Conservation (phyloP, 2,113 vertebrate species). For the Thryonomys swinderianus region DNA sequence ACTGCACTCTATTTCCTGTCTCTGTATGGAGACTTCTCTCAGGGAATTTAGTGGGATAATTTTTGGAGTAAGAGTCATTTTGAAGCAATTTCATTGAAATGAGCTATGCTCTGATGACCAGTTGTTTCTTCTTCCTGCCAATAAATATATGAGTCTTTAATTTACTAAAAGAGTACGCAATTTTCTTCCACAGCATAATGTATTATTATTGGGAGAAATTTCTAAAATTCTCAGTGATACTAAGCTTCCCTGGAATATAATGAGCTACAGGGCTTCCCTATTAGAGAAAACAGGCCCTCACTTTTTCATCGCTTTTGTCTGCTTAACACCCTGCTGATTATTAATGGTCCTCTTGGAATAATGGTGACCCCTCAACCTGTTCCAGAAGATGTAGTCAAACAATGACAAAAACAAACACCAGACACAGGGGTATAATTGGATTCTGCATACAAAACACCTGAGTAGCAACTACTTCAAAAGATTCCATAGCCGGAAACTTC, state of each 20-base stretch:
- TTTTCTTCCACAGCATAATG: not conserved
- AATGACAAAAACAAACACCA: slow-evolving; percentile 54
- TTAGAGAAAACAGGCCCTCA: not conserved
- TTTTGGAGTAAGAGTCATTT: slow-evolving; percentile 36
- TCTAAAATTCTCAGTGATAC: not conserved
- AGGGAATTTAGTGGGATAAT: slow-evolving; percentile 25
- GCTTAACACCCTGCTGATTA: not conserved
- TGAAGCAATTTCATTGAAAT: slow-evolving; percentile 56
- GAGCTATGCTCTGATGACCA: not conserved
- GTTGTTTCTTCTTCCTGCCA: slow-evolving; percentile 35
- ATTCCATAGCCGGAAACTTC: not conserved
- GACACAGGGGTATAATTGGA: not conserved
- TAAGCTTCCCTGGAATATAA: not conserved
- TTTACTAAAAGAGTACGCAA: slow-evolving; percentile 7
- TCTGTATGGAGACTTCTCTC: slow-evolving; percentile 47
- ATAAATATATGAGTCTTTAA: slow-evolving; percentile 19
- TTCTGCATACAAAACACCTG: not conserved
- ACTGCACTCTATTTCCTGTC: not conserved
- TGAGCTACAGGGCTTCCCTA: not conserved
- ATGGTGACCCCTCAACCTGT: not conserved
- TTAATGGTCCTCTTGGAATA: not conserved
- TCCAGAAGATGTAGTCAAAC: not conserved
- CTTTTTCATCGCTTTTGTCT: not conserved
- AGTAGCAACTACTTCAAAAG: slow-evolving; percentile 21
- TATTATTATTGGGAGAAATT: not conserved